These are phyloP conservation scores for Maconellicoccus hirsutus DNA, from an alignment of 1,140 invertebrate species.

Conservation along the genomic window DNA sequence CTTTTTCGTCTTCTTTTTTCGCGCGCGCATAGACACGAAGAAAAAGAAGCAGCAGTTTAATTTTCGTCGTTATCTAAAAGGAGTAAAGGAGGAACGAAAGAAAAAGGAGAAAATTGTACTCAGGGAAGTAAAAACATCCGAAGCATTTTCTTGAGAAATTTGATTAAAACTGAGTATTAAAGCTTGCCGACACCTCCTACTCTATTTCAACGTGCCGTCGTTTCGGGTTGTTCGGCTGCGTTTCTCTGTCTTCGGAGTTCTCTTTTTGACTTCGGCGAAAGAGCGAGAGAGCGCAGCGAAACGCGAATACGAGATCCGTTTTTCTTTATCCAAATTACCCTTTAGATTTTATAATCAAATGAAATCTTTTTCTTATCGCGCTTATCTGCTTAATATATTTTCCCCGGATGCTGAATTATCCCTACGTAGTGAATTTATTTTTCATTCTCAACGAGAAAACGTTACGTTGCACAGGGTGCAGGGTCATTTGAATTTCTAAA, in stretches of 20 bases:
- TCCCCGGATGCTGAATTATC: slow-evolving; percentile 6
- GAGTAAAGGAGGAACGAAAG: not conserved
- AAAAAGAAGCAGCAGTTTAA: not conserved
- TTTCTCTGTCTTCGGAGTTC: not conserved
- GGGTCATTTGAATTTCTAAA: slow-evolving; percentile 19
- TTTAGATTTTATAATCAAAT: slow-evolving; percentile 22
- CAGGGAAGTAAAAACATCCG: slow-evolving; percentile 16
- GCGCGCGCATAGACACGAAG: not conserved
- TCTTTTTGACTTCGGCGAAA: not conserved
- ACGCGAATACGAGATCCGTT: slow-evolving; percentile 1
- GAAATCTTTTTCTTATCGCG: slow-evolving; percentile 17
- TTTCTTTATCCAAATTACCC: slow-evolving; percentile 17
- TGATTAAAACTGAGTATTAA: slow-evolving; percentile 21
- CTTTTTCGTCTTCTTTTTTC: too few relatives aligned
- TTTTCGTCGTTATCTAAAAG: not conserved
- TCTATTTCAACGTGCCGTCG: not conserved
- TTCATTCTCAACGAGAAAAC: not conserved
- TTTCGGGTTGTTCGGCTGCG: not conserved
- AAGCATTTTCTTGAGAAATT: slow-evolving; percentile 20
- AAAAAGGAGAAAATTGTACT: not conserved
- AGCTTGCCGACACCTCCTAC: slow-evolving; percentile 15
- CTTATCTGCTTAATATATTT: slow-evolving; percentile 15
- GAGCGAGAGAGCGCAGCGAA: not conserved
- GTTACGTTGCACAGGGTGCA: not conserved
- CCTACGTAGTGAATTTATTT: slow-evolving; percentile 3